Evolutionary conservation across 1,140 invertebrate species (phyloP).

Genomic region (Zaprionus capensis): DNA sequence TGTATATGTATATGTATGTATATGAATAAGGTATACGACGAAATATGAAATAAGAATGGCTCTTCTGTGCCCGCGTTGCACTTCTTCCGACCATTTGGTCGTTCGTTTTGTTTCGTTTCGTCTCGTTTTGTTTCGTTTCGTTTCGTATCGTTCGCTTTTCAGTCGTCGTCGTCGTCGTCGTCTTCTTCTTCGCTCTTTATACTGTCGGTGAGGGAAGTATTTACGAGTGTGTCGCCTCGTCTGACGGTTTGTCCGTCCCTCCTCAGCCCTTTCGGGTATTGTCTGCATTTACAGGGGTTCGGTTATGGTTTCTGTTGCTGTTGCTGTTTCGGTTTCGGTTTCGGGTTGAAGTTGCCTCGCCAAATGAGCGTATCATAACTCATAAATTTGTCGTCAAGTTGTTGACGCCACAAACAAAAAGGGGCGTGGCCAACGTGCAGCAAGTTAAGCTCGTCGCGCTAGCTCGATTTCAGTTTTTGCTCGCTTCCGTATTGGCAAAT

Average conservation of each 20-base stretch:
- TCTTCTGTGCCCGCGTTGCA: constrained; percentile 38
- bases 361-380: constrained; percentile 47
- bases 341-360: constrained; percentile 33
- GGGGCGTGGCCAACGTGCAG: constrained; percentile 21
- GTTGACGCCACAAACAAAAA: constrained; percentile 53
- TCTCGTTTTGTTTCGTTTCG: constrained; percentile 30
- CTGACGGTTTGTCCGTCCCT: background rate
- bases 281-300: constrained; percentile 1
- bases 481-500: background rate
- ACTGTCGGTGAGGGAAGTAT: constrained; percentile 14
- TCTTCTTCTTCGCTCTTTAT: constrained; percentile 36
- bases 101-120: constrained; percentile 30
- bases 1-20: background rate
- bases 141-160: constrained; percentile 11
- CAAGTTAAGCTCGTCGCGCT: constrained; percentile 17
- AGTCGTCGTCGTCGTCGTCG: background rate
- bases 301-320: background rate
- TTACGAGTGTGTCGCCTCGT: constrained; percentile 30
- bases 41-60: constrained; percentile 59
- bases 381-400: constrained; percentile 60
- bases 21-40: constrained; percentile 9
- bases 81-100: constrained; percentile 18
- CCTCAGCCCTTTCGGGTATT: background rate
- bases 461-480: background rate
- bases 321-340: background rate